Evolutionary conservation across 2,113 vertebrate species (phyloP), one percentile per base, ranked within the genome.

Genomic region (Larimichthys crocea): DNA sequence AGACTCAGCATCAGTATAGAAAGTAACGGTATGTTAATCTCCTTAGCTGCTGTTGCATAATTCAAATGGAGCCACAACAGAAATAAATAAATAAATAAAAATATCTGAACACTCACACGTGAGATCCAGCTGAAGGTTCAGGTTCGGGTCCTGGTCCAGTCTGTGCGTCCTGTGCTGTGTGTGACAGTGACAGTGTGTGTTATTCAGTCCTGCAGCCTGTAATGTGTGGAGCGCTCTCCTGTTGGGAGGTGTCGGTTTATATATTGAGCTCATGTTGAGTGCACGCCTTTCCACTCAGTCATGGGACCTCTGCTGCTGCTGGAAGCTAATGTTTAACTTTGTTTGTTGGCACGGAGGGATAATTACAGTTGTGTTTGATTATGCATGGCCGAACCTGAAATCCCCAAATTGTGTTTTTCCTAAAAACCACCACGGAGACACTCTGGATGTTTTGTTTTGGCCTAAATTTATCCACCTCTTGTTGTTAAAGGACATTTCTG

Each of bases 301-400:
- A 95, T 90, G 91, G 68, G 92, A 94, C 89, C 82, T 3, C 31
- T 16, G 81, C 69, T 72, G 83, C 53, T 40, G 35, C 66, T 49
- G 20, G 9, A 19, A 76, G 92, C 76, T 94, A 94, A 94, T 93
- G 85, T 93, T 92, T 93, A 93, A 72, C 90, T 15, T 15, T 76
- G 73, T 87, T 88, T 89, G 90, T 89, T 83, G 89, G 79, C 87
- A 78, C n/a, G 22, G 77, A 46, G 50, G 0, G 74, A 66, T 86
- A 92, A 91, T 90, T 89, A 83, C 65, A 80, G 85, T 61, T 88
- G 22, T 84, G 64, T 77, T 40, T 62, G 74, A 88, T 88, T 84
- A 76, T 29, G 77, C 59, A 40, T 55, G 46, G 65, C 79, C 63
- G 19, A 72, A 63, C 29, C 24, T 0, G 40, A 72, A 80, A 80